Conservation (phyloP, 2,797 vertebrate species). For the Salarias fasciatus region DNA sequence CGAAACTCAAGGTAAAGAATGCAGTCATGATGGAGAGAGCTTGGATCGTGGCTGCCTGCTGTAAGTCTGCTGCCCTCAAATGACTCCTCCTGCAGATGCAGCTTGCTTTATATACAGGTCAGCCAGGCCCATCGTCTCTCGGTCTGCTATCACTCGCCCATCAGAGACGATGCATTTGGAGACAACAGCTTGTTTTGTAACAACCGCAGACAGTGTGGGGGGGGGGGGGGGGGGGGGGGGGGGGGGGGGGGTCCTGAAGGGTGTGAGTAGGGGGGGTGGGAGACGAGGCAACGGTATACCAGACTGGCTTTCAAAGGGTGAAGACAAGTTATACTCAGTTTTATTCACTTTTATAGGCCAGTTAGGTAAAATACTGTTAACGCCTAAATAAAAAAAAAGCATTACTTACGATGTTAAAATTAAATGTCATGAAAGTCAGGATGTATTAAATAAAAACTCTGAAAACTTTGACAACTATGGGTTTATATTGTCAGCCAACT, state of each 20-base stretch:
- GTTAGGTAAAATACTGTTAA: not conserved
- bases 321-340: conserved; percentile 9
- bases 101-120: conserved; percentile 77
- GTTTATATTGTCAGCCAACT: too few species aligned
- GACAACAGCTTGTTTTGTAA: conserved; percentile 81
- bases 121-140: conserved; percentile 67
- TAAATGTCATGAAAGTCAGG: too few species aligned
- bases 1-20: conserved; percentile 47
- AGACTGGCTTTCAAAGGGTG: conserved; percentile 51
- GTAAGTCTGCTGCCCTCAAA: conserved; percentile 24
- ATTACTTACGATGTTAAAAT: too few species aligned
- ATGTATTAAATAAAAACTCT: too few species aligned
- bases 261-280: conserved; percentile 10
- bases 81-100: conserved; percentile 15
- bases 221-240: conserved; percentile 54
- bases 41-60: not conserved
- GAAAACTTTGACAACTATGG: too few species aligned
- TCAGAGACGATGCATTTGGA: conserved; percentile 81
- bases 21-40: conserved; percentile 57
- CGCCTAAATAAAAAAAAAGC: too few species aligned
- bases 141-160: too few species aligned
- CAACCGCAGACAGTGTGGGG: conserved; percentile 72
- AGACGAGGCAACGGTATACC: conserved; percentile 42
- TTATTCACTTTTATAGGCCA: conserved; percentile 1
- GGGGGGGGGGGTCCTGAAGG: conserved; percentile 33